Percentiles rank a stretch among this genome's conserved stretches.
Conservation (phyloP, 2,888 invertebrate species). For the Tenthredo mesomela region DNA sequence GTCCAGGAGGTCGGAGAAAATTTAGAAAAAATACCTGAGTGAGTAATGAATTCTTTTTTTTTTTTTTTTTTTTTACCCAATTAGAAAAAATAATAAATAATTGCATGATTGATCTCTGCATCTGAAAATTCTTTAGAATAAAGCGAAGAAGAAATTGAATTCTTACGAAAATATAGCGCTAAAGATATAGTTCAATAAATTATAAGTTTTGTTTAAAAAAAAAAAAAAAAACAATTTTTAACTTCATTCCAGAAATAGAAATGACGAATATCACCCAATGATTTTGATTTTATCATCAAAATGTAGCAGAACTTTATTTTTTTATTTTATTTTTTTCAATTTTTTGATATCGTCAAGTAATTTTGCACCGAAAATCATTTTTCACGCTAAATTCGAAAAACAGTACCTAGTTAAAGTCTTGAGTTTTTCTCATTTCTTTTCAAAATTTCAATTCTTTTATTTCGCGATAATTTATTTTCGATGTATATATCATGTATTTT, state of each 20-base stretch:
- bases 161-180: no score
- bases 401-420: no score
- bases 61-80: neutral
- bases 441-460: neutral
- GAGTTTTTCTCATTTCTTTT: neutral
- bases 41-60: conserved; percentile 46
- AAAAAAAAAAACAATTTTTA: no score
- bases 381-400: neutral
- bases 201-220: no score
- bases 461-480: neutral
- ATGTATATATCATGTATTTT: neutral
- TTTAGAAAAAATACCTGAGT: conserved; percentile 69
- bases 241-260: no score
- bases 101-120: neutral
- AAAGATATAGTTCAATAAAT: no score
- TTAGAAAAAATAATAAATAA: neutral
- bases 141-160: no score
- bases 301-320: neutral
- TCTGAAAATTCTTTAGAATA: neutral
- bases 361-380: neutral
- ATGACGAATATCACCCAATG: no score
- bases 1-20: conserved; percentile 75
- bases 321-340: neutral
- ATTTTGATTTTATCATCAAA: neutral
- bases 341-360: neutral